phyloP scores from a whole-genome alignment of 2,888 invertebrate genomes.

The Adelognathus sp. region DNA sequence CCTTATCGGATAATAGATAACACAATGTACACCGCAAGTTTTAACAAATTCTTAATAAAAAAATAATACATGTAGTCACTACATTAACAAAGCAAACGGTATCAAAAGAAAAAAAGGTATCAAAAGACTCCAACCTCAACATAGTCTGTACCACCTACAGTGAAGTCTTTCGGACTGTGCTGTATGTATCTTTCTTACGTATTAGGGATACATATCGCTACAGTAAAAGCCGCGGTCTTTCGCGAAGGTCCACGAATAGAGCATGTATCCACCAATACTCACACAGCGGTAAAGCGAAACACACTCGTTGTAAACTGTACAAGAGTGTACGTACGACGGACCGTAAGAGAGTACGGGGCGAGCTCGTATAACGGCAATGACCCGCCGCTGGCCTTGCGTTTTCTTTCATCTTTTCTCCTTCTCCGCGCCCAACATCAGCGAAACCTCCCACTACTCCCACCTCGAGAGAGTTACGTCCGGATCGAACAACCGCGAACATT shows the following conservation, averaged over 20 bases:
- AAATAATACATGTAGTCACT: no score
- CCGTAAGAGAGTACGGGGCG: constrained; percentile 60
- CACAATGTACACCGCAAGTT: neutral
- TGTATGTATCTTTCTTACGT: neutral
- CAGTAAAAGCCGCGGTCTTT: neutral
- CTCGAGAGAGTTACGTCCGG: constrained; percentile 20
- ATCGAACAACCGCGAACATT: constrained; percentile 14
- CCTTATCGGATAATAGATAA: neutral
- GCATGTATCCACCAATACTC: neutral
- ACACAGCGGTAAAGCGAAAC: neutral
- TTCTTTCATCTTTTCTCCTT: constrained; percentile 73
- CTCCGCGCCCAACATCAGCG: constrained; percentile 61
- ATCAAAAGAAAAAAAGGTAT: no score
- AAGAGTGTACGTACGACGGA: constrained; percentile 21
- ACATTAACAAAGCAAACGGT: neutral
- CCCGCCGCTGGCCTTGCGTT: constrained; percentile 76
- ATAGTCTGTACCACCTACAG: neutral
- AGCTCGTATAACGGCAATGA: constrained; percentile 75
- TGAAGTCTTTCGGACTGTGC: neutral
- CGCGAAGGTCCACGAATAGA: neutral
- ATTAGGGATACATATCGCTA: neutral
- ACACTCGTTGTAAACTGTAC: neutral
- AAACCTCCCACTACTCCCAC: constrained; percentile 31
- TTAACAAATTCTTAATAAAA: no score
- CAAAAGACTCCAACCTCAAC: neutral